Conservation (phyloP, 1,140 invertebrate species). For the Idris sp. region DNA sequence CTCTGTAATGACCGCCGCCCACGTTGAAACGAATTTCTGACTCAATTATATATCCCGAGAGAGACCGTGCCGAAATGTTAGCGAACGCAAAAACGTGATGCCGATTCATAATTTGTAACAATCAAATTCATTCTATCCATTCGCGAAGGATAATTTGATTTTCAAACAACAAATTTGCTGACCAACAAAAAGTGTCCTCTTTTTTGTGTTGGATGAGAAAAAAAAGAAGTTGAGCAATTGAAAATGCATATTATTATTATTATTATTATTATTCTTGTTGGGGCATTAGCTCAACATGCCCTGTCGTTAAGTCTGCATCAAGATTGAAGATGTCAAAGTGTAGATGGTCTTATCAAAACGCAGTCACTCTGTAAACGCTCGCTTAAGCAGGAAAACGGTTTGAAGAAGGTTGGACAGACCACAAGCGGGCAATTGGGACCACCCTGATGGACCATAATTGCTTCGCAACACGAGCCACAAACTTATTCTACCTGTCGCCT, state of each 20-base stretch:
- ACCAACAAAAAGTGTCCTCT: neutral
- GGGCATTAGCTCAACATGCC: constrained; percentile 31
- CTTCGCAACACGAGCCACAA: constrained; percentile 58
- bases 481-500: constrained; percentile 56
- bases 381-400: constrained; percentile 50
- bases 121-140: constrained; percentile 17
- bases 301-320: constrained; percentile 42
- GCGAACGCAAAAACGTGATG: constrained; percentile 42
- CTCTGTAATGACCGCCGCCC: constrained; percentile 73
- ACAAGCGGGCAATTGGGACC: constrained; percentile 53
- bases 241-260: too few relatives aligned
- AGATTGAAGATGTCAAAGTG: constrained; percentile 39
- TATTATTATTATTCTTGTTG: neutral
- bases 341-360: constrained; percentile 57
- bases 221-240: too few relatives aligned
- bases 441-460: constrained; percentile 58
- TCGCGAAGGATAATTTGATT: constrained; percentile 1
- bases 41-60: constrained; percentile 65
- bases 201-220: too few relatives aligned
- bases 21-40: constrained; percentile 72
- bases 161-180: neutral
- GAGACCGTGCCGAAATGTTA: constrained; percentile 33
- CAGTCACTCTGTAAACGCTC: constrained; percentile 32
- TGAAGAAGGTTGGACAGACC: constrained; percentile 54
- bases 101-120: constrained; percentile 18